These are phyloP conservation scores for zebrafish (Danio rerio) DNA, from an alignment of 2,113 vertebrate genomes.

Conservation along the genomic window DNA sequence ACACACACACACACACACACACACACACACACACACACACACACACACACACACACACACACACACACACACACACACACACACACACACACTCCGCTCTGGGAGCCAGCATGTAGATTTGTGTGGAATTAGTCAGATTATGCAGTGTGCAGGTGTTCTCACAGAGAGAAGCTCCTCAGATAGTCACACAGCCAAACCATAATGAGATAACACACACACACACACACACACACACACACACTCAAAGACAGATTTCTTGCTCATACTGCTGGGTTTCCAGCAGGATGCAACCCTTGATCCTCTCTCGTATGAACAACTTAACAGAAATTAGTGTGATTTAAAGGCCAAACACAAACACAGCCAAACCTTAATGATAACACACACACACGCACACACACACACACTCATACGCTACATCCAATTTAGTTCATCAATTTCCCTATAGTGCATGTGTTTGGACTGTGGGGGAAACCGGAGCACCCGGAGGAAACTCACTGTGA, in stretches of 20 bases:
- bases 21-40: neutral
- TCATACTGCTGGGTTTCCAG: neutral
- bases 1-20: neutral
- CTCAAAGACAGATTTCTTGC: neutral
- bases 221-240: constrained; percentile 7
- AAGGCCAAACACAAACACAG: neutral
- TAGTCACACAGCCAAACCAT: constrained; percentile 19
- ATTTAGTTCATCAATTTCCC: no score
- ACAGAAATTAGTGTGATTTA: neutral
- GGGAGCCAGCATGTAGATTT: neutral
- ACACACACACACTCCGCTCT: neutral
- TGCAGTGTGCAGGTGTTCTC: constrained; percentile 7
- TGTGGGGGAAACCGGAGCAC: no score
- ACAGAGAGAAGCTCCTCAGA: neutral
- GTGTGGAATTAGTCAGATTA: constrained; percentile 27
- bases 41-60: neutral
- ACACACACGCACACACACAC: no score
- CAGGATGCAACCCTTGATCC: neutral
- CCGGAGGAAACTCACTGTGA: no score
- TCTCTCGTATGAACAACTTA: neutral
- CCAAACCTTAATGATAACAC: no score
- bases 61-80: neutral
- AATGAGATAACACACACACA: constrained; percentile 7
- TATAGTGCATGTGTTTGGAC: no score
- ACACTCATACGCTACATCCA: no score